phyloP scores from a whole-genome alignment of 1,140 invertebrate genomes.

The Apis cerana region DNA sequence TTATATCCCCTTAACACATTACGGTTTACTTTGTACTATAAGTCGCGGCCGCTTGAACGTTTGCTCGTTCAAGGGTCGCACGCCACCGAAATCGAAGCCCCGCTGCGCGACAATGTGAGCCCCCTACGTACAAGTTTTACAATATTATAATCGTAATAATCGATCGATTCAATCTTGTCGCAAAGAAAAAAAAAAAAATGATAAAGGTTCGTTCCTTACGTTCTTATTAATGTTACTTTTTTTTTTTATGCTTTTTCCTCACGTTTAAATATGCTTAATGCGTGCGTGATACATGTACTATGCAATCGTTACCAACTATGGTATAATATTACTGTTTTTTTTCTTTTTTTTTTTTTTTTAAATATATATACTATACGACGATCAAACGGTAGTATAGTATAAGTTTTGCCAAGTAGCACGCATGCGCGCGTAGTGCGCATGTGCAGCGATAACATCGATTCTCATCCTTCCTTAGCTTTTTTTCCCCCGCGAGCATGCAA shows the following conservation, averaged over 20 bases:
- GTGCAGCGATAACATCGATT: slow-evolving; percentile 37
- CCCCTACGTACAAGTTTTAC: slow-evolving; percentile 16
- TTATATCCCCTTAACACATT: slow-evolving; percentile 53
- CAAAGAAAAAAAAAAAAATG: background rate
- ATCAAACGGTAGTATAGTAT: slow-evolving; percentile 57
- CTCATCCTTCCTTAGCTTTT: slow-evolving; percentile 2
- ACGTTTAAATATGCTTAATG: slow-evolving; percentile 61
- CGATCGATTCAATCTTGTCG: slow-evolving; percentile 38
- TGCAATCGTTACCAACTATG: slow-evolving; percentile 64
- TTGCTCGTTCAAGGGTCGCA: slow-evolving; percentile 46
- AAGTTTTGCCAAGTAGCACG: slow-evolving; percentile 26
- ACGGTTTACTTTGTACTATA: slow-evolving; percentile 80
- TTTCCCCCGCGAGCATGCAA: slow-evolving; percentile 20
- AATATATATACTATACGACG: slow-evolving; percentile 61
- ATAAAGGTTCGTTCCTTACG: slow-evolving; percentile 19
- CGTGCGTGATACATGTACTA: slow-evolving; percentile 67
- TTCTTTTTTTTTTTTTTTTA: background rate
- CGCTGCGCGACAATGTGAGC: slow-evolving; percentile 61
- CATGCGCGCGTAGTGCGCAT: background rate
- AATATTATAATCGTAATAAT: slow-evolving; percentile 30
- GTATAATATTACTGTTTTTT: slow-evolving; percentile 58
- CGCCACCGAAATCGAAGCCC: slow-evolving; percentile 68
- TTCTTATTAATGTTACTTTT: background rate
- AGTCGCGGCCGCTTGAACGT: slow-evolving; percentile 66
- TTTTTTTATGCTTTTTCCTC: slow-evolving; percentile 39